Conservation (phyloP, 2,888 invertebrate species). For the Platerodrilus igneus region DNA sequence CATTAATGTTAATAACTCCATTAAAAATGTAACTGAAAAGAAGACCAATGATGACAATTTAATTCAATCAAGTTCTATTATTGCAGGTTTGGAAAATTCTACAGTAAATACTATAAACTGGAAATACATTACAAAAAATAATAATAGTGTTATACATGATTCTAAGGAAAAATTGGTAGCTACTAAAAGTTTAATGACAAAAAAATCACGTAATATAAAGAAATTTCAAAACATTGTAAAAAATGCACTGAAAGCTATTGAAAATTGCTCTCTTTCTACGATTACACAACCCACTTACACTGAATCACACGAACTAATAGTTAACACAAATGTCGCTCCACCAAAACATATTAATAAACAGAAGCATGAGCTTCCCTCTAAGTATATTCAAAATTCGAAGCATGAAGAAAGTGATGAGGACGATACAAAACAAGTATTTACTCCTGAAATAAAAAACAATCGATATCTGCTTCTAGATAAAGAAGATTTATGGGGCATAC, state of each 20-base stretch:
- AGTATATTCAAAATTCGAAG: constrained; percentile 25
- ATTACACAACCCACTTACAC: constrained; percentile 10
- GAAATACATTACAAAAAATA: not conserved
- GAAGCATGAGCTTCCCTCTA: constrained; percentile 31
- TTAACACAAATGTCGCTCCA: constrained; percentile 24
- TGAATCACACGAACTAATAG: constrained; percentile 24
- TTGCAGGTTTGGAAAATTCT: constrained; percentile 7
- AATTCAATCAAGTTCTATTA: constrained; percentile 28
- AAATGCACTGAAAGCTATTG: constrained; percentile 11
- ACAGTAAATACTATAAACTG: constrained; percentile 5
- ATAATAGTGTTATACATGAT: not conserved
- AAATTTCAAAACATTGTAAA: constrained; percentile 12
- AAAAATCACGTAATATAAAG: constrained; percentile 13
- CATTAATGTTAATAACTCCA: constrained; percentile 36
- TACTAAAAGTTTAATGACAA: constrained; percentile 16
- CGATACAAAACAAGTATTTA: constrained; percentile 31
- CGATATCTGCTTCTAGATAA: constrained; percentile 57
- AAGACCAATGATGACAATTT: constrained; percentile 14
- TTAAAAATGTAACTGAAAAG: constrained; percentile 23
- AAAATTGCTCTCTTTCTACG: constrained; percentile 9
- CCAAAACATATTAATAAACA: constrained; percentile 38
- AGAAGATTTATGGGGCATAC: constrained; percentile 58
- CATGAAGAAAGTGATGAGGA: constrained; percentile 26
- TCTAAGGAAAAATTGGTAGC: not conserved
- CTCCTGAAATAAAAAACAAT: constrained; percentile 47